Percentiles rank a stretch among this genome's conserved stretches.
Evolutionary conservation across 1,140 invertebrate genomes (phyloP).

Genomic region (Heliconius congener): DNA sequence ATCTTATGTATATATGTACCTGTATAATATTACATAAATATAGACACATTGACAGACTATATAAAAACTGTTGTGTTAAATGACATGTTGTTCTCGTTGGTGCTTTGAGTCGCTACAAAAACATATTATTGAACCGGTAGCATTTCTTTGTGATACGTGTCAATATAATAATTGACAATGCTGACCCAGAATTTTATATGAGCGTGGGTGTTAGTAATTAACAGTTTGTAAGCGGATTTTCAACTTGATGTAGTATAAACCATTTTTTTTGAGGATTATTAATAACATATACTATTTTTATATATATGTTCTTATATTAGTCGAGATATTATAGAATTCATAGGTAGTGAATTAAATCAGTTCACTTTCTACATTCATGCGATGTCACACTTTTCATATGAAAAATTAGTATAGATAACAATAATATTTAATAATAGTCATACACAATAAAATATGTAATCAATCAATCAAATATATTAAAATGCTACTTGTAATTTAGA

Average conservation of each 20-base stretch:
- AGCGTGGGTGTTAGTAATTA: conserved; percentile 59
- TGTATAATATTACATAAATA: not conserved
- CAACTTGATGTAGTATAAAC: not conserved
- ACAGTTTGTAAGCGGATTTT: conserved; percentile 53
- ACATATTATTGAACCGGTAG: conserved; percentile 39
- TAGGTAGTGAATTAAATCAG: not conserved
- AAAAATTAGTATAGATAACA: too few species aligned
- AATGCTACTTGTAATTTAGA: too few species aligned
- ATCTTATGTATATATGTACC: too few species aligned
- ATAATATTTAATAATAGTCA: not conserved
- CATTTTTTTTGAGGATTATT: not conserved
- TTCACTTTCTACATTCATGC: not conserved
- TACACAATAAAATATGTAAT: not conserved
- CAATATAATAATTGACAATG: conserved; percentile 48
- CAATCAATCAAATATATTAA: not conserved
- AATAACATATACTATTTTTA: not conserved
- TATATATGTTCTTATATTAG: not conserved
- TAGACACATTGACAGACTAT: not conserved
- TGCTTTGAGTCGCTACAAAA: conserved; percentile 4
- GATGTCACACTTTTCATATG: not conserved
- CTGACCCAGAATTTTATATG: conserved; percentile 49
- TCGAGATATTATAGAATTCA: not conserved
- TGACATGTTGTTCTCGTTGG: conserved; percentile 21
- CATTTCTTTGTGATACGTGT: conserved; percentile 41
- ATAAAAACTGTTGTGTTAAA: conserved; percentile 1